Percentiles rank a stretch among this genome's conserved stretches.
Conservation (phyloP, 2,888 invertebrate genomes). For the Disparrhopalites patrizii region DNA sequence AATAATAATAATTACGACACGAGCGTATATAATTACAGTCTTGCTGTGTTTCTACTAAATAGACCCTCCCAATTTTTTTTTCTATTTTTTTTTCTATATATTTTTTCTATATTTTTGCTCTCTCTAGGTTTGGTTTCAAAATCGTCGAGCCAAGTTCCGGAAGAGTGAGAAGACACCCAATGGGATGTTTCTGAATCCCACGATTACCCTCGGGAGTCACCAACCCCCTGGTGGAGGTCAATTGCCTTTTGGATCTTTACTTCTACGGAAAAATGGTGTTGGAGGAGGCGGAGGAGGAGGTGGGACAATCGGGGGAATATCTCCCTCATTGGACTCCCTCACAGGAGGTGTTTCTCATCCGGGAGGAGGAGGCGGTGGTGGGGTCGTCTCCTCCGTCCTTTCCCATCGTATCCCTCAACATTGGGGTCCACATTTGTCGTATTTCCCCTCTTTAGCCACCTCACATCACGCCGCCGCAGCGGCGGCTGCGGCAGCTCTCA, state of each 20-base stretch:
- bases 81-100: not conserved
- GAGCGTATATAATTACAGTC: too few relatives aligned
- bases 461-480: conserved; percentile 26
- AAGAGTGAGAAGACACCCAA: conserved; percentile 70
- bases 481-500: conserved; percentile 16
- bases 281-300: too few relatives aligned
- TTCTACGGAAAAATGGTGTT: conserved; percentile 60
- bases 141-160: conserved; percentile 85
- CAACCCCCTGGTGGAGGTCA: conserved; percentile 61
- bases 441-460: conserved; percentile 56
- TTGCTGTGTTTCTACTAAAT: too few relatives aligned
- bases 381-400: conserved; percentile 36
- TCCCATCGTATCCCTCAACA: conserved; percentile 47
- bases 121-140: conserved; percentile 89
- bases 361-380: too few relatives aligned
- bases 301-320: too few relatives aligned
- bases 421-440: conserved; percentile 52
- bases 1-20: too few relatives aligned
- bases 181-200: conserved; percentile 24
- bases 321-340: conserved; percentile 32
- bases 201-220: conserved; percentile 59
- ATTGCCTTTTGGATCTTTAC: conserved; percentile 68
- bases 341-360: conserved; percentile 22
- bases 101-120: conserved; percentile 46
- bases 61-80: not conserved